Evolutionary conservation across 2,797 vertebrate genomes (phyloP).

Genomic region (Gastrophryne carolinensis): DNA sequence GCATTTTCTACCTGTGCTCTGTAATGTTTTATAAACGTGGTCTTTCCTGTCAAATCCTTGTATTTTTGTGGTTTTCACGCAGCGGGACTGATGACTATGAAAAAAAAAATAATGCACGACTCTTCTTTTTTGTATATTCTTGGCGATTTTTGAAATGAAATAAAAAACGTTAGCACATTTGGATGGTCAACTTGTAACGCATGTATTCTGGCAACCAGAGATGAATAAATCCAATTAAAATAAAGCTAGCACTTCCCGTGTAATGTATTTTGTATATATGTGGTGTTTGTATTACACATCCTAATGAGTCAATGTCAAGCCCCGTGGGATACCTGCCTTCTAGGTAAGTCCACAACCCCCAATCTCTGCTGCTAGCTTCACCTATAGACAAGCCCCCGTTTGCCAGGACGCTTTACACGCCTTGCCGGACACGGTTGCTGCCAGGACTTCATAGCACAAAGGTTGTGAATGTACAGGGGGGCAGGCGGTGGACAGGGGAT

Average conservation of each 20-base stretch:
- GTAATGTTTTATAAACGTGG: conserved; percentile 94
- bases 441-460: too few relatives aligned
- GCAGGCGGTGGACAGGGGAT: too few relatives aligned
- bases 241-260: conserved; percentile 46
- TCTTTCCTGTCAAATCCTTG: conserved; percentile 94
- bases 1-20: conserved; percentile 91
- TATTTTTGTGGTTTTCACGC: conserved; percentile 95
- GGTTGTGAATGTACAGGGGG: too few relatives aligned
- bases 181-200: conserved; percentile 84
- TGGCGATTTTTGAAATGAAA: conserved; percentile 68
- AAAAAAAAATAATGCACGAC: conserved; percentile 78
- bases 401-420: too few relatives aligned
- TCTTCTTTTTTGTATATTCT: conserved; percentile 79
- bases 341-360: too few relatives aligned
- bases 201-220: conserved; percentile 92
- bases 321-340: too few relatives aligned
- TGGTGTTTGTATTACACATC: too few relatives aligned
- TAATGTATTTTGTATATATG: background rate
- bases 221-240: conserved; percentile 89
- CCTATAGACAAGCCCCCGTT: too few relatives aligned
- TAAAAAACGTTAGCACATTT: conserved; percentile 65
- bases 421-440: too few relatives aligned
- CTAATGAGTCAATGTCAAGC: too few relatives aligned
- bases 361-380: too few relatives aligned
- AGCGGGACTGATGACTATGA: conserved; percentile 88